phyloP scores from a whole-genome alignment of 2,113 vertebrate genomes.

The Odobenus rosmarus region DNA sequence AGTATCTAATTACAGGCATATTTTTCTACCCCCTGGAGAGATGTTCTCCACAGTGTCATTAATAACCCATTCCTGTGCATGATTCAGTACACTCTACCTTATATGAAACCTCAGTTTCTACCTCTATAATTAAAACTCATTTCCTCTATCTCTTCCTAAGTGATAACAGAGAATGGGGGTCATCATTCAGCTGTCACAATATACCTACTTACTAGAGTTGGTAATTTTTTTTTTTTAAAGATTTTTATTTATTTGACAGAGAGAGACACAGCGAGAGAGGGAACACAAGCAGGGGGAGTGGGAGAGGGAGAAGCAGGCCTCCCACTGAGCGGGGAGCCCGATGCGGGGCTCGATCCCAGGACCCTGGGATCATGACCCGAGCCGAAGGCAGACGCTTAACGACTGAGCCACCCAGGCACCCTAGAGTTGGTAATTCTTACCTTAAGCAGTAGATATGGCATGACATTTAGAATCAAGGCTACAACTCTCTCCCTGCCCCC shows the following conservation, averaged over 20 bases:
- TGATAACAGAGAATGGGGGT: neutral
- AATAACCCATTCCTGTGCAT: slow-evolving; percentile 4
- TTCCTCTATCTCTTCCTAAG: neutral
- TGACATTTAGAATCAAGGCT: neutral
- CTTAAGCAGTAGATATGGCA: neutral
- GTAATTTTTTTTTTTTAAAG: too few relatives aligned
- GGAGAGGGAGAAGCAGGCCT: too few relatives aligned
- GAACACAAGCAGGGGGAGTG: too few relatives aligned
- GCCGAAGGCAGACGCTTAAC: too few relatives aligned
- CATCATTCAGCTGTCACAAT: neutral
- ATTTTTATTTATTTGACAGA: too few relatives aligned
- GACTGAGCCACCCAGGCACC: too few relatives aligned
- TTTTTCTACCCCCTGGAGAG: neutral
- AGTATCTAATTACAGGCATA: neutral
- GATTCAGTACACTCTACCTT: neutral
- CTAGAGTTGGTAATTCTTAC: neutral
- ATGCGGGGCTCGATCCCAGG: too few relatives aligned
- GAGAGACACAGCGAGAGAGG: too few relatives aligned
- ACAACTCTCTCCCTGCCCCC: neutral
- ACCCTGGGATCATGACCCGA: too few relatives aligned
- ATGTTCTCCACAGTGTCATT: slow-evolving; percentile 13
- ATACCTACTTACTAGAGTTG: neutral
- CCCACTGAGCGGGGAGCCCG: too few relatives aligned
- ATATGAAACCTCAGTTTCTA: slow-evolving; percentile 17
- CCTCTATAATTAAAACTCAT: neutral